phyloP scores from a whole-genome alignment of 2,888 invertebrate species.

The Drosophila melanosoma region DNA sequence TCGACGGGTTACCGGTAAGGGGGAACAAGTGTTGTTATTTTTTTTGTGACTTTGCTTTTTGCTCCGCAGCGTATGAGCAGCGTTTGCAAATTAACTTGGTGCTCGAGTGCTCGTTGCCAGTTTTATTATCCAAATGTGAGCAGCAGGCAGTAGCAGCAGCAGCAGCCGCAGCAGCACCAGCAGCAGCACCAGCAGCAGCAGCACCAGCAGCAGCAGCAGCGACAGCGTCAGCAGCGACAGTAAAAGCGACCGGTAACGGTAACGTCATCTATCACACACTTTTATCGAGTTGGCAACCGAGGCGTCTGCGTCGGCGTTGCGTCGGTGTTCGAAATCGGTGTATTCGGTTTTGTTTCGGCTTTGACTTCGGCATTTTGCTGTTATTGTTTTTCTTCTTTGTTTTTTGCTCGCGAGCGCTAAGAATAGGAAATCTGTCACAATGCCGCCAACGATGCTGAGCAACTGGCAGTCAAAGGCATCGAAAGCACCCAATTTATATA shows the following conservation, averaged over 20 bases:
- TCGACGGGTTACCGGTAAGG: background rate
- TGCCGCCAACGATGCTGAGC: slow-evolving; percentile 37
- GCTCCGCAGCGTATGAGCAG: slow-evolving; percentile 76
- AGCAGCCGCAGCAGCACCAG: slow-evolving; percentile 31
- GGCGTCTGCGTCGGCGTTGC: slow-evolving; percentile 53
- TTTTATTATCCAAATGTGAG: slow-evolving; percentile 81
- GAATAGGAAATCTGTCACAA: slow-evolving; percentile 60
- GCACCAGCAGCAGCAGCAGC: slow-evolving; percentile 34
- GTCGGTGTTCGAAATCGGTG: slow-evolving; percentile 39
- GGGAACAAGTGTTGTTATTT: slow-evolving; percentile 26
- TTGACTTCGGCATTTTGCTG: slow-evolving; percentile 35
- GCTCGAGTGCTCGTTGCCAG: slow-evolving; percentile 78
- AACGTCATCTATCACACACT: slow-evolving; percentile 76
- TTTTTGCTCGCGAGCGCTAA: slow-evolving; percentile 18
- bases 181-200: slow-evolving; percentile 23
- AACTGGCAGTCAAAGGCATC: slow-evolving; percentile 49
- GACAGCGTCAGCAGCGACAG: slow-evolving; percentile 13
- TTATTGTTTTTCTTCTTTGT: slow-evolving; percentile 26
- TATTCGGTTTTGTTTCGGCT: slow-evolving; percentile 40
- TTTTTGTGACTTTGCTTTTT: slow-evolving; percentile 51
- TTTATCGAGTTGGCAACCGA: slow-evolving; percentile 72
- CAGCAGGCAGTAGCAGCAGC: slow-evolving; percentile 55
- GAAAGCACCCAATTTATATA: slow-evolving; percentile 1
- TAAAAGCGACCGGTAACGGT: slow-evolving; percentile 59
- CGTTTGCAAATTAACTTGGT: slow-evolving; percentile 81